phyloP scores from a whole-genome alignment of 2,797 vertebrate species.

The Hapalemur alaotrensis region DNA sequence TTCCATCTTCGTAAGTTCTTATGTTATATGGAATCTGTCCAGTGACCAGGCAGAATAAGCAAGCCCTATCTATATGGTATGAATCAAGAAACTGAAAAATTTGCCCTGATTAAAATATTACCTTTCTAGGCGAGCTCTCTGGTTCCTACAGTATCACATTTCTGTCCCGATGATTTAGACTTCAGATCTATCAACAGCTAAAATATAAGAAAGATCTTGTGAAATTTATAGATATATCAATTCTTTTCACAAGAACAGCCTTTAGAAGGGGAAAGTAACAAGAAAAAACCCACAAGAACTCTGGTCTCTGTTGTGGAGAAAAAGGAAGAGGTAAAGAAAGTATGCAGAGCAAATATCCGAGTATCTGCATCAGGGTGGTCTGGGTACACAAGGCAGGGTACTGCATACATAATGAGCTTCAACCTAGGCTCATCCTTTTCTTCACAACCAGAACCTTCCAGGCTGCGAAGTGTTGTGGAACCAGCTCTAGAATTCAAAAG shows the following conservation, averaged over 20 bases:
- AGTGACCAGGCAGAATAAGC: background rate
- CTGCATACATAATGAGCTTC: background rate
- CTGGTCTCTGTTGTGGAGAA: background rate
- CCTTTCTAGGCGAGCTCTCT: background rate
- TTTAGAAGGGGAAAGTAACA: background rate
- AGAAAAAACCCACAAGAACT: background rate
- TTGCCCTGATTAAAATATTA: background rate
- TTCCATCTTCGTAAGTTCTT: background rate
- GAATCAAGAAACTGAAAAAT: background rate
- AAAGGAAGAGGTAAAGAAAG: background rate
- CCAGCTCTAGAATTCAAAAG: background rate
- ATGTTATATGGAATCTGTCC: background rate
- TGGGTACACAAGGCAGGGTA: background rate
- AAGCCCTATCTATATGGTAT: background rate
- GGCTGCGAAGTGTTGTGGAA: background rate
- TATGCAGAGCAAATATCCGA: background rate
- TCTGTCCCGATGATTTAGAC: background rate
- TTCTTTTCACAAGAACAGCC: background rate
- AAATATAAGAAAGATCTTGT: background rate
- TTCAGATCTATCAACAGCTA: background rate
- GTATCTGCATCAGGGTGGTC: background rate
- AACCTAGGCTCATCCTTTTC: background rate
- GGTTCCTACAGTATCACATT: background rate
- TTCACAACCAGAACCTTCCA: background rate
- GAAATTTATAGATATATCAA: background rate